A percentile compares a stretch with the other conserved stretches of the same genome.
phyloP scores from a whole-genome alignment of 1,140 invertebrate species.

The Diplogasteroides magnus region DNA sequence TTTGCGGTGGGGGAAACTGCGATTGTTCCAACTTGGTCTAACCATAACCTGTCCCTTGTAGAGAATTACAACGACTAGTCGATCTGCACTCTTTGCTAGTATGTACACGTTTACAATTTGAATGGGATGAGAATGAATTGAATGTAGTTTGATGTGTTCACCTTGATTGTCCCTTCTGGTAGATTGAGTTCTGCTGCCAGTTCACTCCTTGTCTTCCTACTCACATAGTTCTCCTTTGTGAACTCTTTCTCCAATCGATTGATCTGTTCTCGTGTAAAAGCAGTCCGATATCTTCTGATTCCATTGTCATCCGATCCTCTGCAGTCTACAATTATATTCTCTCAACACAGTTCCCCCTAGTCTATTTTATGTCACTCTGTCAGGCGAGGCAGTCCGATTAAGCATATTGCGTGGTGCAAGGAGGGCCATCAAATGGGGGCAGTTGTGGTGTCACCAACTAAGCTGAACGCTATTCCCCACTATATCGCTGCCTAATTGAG shows the following conservation, averaged over 20 bases:
- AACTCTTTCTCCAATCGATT: slow-evolving; percentile 92
- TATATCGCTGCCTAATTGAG: too few species aligned
- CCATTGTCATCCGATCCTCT: slow-evolving; percentile 43
- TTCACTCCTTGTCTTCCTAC: slow-evolving; percentile 83
- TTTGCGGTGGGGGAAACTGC: slow-evolving; percentile 12
- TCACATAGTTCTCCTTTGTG: slow-evolving; percentile 93
- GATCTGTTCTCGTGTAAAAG: slow-evolving; percentile 92
- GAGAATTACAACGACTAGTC: slow-evolving; percentile 4
- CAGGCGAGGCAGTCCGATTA: too few species aligned
- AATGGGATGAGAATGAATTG: too few species aligned
- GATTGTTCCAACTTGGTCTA: slow-evolving; percentile 6
- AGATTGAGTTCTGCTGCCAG: slow-evolving; percentile 84
- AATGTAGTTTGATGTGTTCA: slow-evolving; percentile 53
- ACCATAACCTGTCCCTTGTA: slow-evolving; percentile 10
- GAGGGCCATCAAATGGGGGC: too few species aligned
- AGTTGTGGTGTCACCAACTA: too few species aligned
- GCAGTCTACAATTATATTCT: too few species aligned
- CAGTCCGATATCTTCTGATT: slow-evolving; percentile 86
- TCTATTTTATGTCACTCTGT: too few species aligned
- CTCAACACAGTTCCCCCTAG: too few species aligned
- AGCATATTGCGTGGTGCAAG: too few species aligned
- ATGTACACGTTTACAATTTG: too few species aligned
- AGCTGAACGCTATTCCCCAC: too few species aligned
- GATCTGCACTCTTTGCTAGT: slow-evolving; percentile 4
- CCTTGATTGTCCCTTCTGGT: slow-evolving; percentile 97